phyloP scores from a whole-genome alignment of 2,797 vertebrate species.

The Danio kyathit region DNA sequence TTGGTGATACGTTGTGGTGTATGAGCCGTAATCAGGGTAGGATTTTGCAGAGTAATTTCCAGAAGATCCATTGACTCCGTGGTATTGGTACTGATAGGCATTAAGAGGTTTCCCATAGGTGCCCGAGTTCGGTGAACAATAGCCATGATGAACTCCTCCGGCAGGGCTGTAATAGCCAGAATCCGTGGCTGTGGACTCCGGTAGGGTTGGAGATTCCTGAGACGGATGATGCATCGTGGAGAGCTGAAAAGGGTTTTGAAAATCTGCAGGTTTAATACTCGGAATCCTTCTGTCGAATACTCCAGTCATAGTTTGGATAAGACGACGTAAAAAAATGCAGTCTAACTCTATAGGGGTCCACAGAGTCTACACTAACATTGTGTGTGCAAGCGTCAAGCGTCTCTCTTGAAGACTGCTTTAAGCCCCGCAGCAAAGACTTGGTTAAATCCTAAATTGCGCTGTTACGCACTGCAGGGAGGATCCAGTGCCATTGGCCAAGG shows the following conservation, averaged over 20 bases:
- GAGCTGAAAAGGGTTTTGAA: slow-evolving; percentile 92
- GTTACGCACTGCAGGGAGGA: slow-evolving; percentile 99
- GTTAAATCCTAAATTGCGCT: slow-evolving; percentile 99
- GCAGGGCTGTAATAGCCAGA: slow-evolving; percentile 95
- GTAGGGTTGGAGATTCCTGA: slow-evolving; percentile 98
- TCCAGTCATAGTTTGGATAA: slow-evolving; percentile 90
- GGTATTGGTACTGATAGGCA: slow-evolving; percentile 96
- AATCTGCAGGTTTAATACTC: slow-evolving; percentile 91
- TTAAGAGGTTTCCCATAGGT: slow-evolving; percentile 95
- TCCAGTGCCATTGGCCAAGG: slow-evolving; percentile 98
- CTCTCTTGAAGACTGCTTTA: slow-evolving; percentile 91
- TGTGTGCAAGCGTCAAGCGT: slow-evolving; percentile 73
- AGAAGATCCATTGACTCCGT: slow-evolving; percentile 89
- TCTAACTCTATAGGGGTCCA: slow-evolving; percentile 69
- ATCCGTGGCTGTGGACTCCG: slow-evolving; percentile 97
- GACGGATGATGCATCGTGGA: slow-evolving; percentile 95
- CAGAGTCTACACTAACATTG: slow-evolving; percentile 87
- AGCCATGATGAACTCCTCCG: slow-evolving; percentile 86
- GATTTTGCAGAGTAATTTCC: slow-evolving; percentile 92
- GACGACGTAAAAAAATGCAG: slow-evolving; percentile 59
- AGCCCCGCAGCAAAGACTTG: slow-evolving; percentile 94
- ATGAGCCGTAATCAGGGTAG: slow-evolving; percentile 91
- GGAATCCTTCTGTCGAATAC: slow-evolving; percentile 97
- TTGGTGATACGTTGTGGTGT: slow-evolving; percentile 93
- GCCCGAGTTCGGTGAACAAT: slow-evolving; percentile 92